Conservation (phyloP, 2,797 vertebrate species). For the Syndactyla subalaris region DNA sequence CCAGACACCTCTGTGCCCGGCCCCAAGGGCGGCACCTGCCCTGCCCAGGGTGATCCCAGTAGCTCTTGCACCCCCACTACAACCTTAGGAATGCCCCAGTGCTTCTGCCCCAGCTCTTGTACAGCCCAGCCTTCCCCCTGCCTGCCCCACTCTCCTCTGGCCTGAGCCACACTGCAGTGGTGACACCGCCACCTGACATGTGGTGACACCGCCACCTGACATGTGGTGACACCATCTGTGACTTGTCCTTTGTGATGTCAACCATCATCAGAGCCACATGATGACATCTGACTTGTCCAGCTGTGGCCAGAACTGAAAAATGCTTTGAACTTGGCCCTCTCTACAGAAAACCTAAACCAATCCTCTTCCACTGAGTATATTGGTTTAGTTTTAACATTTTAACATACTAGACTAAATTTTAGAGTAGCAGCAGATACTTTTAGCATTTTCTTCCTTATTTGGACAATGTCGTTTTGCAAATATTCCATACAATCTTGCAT, state of each 20-base stretch:
- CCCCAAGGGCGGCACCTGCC: too few relatives aligned
- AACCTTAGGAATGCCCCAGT: neutral
- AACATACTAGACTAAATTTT: neutral
- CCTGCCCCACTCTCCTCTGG: rapidly evolving
- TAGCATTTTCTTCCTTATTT: neutral
- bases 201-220: neutral
- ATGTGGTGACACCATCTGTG: rapidly evolving
- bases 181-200: rapidly evolving
- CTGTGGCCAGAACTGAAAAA: neutral
- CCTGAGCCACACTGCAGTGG: rapidly evolving
- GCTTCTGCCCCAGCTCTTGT: rapidly evolving
- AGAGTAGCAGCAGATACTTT: neutral
- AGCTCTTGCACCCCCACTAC: neutral
- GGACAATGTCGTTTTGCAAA: neutral
- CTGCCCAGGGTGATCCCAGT: neutral
- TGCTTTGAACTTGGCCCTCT: neutral
- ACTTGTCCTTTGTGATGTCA: neutral
- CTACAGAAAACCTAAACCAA: neutral
- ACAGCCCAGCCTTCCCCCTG: neutral
- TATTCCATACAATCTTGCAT: neutral
- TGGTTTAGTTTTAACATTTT: neutral
- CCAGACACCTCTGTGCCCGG: rapidly evolving
- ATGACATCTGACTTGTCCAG: neutral
- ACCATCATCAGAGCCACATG: neutral
- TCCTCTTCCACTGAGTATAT: neutral